These are phyloP conservation scores for Remorina albescens DNA, from an alignment of 2,797 vertebrate species.

Conservation along the genomic window DNA sequence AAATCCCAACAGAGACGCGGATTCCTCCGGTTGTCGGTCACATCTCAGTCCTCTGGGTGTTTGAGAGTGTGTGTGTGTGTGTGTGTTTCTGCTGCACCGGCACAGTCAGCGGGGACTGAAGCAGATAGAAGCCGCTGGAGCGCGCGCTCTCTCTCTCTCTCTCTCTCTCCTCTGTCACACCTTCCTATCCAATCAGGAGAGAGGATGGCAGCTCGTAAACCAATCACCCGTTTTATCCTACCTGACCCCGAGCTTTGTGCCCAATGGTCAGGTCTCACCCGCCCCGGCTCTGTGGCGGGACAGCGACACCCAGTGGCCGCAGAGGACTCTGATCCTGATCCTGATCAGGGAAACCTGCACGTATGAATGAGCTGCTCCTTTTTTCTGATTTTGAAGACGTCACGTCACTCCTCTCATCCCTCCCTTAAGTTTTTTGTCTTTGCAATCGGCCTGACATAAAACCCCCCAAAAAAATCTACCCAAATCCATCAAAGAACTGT, in stretches of 20 bases:
- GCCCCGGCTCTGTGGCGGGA: constrained; percentile 6
- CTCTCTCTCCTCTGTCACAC: constrained; percentile 51
- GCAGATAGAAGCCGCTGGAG: constrained; percentile 36
- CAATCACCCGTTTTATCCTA: constrained; percentile 77
- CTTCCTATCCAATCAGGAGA: constrained; percentile 79
- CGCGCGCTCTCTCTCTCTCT: constrained; percentile 6
- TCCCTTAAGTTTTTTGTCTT: too few relatives aligned
- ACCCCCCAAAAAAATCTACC: too few relatives aligned
- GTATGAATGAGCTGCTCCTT: too few relatives aligned
- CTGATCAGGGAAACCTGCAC: background rate
- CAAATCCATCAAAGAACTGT: too few relatives aligned
- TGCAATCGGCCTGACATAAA: too few relatives aligned
- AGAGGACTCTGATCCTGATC: background rate
- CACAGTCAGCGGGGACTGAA: constrained; percentile 60
- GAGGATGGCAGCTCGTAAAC: constrained; percentile 70
- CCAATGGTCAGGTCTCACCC: constrained; percentile 49
- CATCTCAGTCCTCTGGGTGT: constrained; percentile 71
- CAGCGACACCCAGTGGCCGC: constrained; percentile 64
- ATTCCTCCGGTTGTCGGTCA: constrained; percentile 75
- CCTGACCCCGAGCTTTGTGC: constrained; percentile 72
- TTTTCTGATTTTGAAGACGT: too few relatives aligned
- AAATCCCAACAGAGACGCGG: constrained; percentile 64
- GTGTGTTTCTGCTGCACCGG: constrained; percentile 30
- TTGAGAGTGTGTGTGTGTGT: background rate
- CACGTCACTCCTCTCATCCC: too few relatives aligned